These are phyloP conservation scores for Hyperopisus bebe DNA, from an alignment of 2,113 vertebrate species.

Conservation along the genomic window DNA sequence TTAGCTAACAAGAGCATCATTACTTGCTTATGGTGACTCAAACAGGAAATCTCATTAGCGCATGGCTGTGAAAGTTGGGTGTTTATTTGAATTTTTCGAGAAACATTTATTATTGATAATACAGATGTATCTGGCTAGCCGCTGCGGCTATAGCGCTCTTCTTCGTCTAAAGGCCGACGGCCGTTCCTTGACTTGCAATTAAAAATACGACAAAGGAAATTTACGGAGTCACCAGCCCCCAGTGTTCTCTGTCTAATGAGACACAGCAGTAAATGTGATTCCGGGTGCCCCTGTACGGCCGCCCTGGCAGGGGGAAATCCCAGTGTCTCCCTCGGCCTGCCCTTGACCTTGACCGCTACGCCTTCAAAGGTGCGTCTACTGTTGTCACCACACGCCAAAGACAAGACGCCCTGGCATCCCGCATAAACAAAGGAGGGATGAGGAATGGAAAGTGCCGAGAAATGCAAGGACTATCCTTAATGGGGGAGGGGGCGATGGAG, in stretches of 20 bases:
- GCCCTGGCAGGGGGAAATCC: constrained; percentile 15
- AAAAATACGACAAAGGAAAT: background rate
- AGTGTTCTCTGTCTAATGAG: background rate
- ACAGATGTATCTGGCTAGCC: background rate
- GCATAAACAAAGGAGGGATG: constrained; percentile 48
- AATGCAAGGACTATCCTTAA: constrained; percentile 41
- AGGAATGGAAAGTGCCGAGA: constrained; percentile 21
- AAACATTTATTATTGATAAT: background rate
- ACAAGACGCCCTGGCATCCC: constrained; percentile 41
- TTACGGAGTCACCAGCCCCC: no score
- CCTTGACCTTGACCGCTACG: constrained; percentile 56
- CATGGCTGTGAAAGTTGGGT: background rate
- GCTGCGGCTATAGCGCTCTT: background rate
- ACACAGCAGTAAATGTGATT: background rate
- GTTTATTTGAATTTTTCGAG: background rate
- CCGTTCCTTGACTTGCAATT: background rate
- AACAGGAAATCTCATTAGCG: background rate
- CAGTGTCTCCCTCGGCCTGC: constrained; percentile 16
- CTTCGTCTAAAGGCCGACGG: background rate
- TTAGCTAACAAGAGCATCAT: background rate
- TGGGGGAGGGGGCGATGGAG: constrained; percentile 22
- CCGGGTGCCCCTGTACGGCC: background rate
- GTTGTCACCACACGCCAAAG: constrained; percentile 31
- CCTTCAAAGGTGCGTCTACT: constrained; percentile 48
- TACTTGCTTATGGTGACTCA: background rate